Percentiles rank a stretch among this genome's conserved stretches.
Conservation (phyloP, 1,140 invertebrate genomes). For the Temnothorax curvispinosus region DNA sequence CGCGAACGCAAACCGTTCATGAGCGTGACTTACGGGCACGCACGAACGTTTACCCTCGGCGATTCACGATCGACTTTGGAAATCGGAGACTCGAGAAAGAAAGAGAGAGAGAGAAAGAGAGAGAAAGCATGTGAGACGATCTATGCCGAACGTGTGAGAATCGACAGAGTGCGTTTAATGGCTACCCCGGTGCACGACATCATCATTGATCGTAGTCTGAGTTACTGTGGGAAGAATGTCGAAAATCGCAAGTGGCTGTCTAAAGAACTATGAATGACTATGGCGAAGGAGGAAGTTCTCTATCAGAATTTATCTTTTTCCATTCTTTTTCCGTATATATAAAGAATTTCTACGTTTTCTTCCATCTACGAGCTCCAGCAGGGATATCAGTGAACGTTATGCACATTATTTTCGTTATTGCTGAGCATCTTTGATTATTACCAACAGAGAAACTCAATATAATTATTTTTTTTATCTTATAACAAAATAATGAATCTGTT, state of each 20-base stretch:
- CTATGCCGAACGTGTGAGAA: constrained; percentile 64
- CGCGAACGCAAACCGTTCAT: constrained; percentile 29
- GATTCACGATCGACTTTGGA: constrained; percentile 35
- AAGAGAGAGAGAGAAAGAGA: not conserved
- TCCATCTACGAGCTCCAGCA: not conserved
- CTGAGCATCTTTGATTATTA: not conserved
- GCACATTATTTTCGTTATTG: not conserved
- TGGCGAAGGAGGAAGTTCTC: not conserved
- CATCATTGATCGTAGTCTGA: constrained; percentile 58
- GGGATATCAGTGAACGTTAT: not conserved
- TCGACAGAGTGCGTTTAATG: constrained; percentile 71
- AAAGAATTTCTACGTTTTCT: not conserved
- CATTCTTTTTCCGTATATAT: not conserved
- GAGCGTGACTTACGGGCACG: constrained; percentile 48
- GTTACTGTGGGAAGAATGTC: constrained; percentile 71
- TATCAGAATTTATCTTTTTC: not conserved
- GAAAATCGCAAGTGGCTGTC: constrained; percentile 62
- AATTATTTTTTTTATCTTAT: not conserved
- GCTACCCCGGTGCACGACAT: constrained; percentile 46
- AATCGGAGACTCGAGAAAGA: constrained; percentile 37
- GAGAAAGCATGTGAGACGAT: constrained; percentile 15
- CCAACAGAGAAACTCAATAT: not conserved
- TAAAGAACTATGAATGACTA: constrained; percentile 62
- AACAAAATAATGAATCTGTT: not conserved
- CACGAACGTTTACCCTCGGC: constrained; percentile 30